Base-by-base conservation (phyloP, 2,888 invertebrate species). In the Trichopoda pennipes region DNA sequence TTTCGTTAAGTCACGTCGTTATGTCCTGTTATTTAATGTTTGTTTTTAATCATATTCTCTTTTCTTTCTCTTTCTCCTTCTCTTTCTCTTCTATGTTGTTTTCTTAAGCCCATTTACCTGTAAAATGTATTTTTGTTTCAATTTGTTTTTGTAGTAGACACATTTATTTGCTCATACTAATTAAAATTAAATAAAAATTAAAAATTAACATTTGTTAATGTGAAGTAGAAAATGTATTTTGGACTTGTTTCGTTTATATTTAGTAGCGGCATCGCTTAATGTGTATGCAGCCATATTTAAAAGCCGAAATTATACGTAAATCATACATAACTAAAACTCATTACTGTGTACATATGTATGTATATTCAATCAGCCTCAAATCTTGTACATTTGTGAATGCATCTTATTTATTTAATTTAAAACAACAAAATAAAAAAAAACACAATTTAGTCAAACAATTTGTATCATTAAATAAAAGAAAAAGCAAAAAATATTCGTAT, bases 1-100 rank as follows among this genome's bases (percentile, higher is more conserved):
- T 61, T 38, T 63, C 75, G 76, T 73, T 64, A 63, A 64, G 75
- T 79, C 68, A 76, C 68, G 32, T 81, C 70, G 64, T 58, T 28
- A 47, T 68, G 60, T 63, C 44, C 58, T 60, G 75, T 66, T 51
- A 80, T 6, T 73, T 66, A 68, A 49, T 61, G 32, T 79, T 58
- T 70, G 38, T 72, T 53, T 35, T 53, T 35, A 35, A 55, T 79
- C 73, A 73, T 80, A 19, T 19, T 23, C 4, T 14, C 32, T 51
- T 64, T 17, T 8, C n/a, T n/a, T n/a, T n/a, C n/a, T n/a, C n/a
- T n/a, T n/a, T 28, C 28, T 28, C 28, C 6, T 6, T 14, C 38
- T 51, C 49, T 44, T 38, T 49, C 35, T 55, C 42, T 56, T 10
- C 53, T 23, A n/a, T 53, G n/a, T 47, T 74, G 32, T 56, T 56